Percentiles rank a stretch among this genome's conserved stretches.
These are phyloP conservation scores for Philopotamus ludificatus DNA, from an alignment of 1,140 invertebrate genomes.

Conservation along the genomic window DNA sequence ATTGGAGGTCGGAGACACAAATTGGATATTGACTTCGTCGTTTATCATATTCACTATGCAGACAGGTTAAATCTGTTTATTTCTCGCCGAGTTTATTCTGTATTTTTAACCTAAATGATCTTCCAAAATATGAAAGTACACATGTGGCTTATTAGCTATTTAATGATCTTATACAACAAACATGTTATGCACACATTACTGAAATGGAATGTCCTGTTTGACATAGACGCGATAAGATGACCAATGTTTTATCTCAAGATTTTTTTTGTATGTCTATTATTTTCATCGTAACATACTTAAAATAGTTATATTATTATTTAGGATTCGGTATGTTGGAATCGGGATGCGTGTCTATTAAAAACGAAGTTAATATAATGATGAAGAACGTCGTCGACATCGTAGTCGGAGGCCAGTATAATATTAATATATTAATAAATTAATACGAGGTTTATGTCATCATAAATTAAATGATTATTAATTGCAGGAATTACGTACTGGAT, in stretches of 20 bases:
- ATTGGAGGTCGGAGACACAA: slow-evolving; percentile 76
- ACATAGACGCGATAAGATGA: no score
- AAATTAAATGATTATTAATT: slow-evolving; percentile 8
- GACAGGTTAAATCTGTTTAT: slow-evolving; percentile 64
- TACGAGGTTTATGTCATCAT: slow-evolving; percentile 31
- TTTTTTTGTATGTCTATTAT: no score
- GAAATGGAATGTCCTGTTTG: no score
- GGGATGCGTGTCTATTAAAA: slow-evolving; percentile 89
- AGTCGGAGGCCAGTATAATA: slow-evolving; percentile 66
- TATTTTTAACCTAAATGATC: background rate
- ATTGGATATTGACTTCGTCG: slow-evolving; percentile 89
- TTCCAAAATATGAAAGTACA: background rate
- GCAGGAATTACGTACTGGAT: slow-evolving; percentile 87
- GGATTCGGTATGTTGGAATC: slow-evolving; percentile 91
- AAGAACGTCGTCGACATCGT: slow-evolving; percentile 93
- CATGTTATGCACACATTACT: no score
- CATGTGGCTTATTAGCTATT: background rate
- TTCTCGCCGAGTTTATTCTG: no score
- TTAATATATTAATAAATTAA: background rate
- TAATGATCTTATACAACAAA: no score
- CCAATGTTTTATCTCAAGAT: no score
- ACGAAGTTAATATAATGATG: slow-evolving; percentile 98
- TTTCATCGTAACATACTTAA: no score
- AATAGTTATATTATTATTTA: no score
- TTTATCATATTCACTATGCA: slow-evolving; percentile 98